phyloP scores from a whole-genome alignment of 2,888 invertebrate species.

The Lepetodrilus schrolli region DNA sequence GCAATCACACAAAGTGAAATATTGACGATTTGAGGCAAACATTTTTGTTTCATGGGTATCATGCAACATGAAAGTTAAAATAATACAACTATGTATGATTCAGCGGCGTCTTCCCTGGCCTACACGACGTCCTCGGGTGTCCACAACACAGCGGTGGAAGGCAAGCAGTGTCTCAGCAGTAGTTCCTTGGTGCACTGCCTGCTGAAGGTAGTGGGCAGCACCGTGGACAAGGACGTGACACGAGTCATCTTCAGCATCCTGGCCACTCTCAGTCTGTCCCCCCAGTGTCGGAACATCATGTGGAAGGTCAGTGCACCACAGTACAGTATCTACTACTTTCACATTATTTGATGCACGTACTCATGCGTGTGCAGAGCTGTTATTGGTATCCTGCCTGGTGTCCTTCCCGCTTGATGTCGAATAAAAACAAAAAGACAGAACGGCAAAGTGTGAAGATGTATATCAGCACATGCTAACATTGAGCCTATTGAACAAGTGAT shows the following conservation, averaged over 20 bases:
- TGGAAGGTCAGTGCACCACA: slow-evolving; percentile 64
- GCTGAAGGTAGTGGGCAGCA: slow-evolving; percentile 56
- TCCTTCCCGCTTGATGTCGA: background rate
- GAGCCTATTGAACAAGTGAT: too few species aligned
- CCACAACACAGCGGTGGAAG: slow-evolving; percentile 3
- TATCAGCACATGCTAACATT: too few species aligned
- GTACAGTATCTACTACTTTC: background rate
- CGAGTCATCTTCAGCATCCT: slow-evolving; percentile 62
- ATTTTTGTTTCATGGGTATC: too few species aligned
- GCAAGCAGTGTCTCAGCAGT: slow-evolving; percentile 46
- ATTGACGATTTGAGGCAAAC: too few species aligned
- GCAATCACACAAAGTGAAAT: too few species aligned
- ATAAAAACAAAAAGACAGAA: too few species aligned
- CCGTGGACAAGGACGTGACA: slow-evolving; percentile 45
- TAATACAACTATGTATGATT: slow-evolving; percentile 33
- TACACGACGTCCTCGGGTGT: slow-evolving; percentile 44
- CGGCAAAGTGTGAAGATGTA: too few species aligned
- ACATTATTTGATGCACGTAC: too few species aligned
- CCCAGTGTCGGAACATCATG: slow-evolving; percentile 70
- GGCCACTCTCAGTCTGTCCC: slow-evolving; percentile 63
- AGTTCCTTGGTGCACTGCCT: slow-evolving; percentile 71
- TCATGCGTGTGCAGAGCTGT: too few species aligned
- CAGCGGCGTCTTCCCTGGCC: slow-evolving; percentile 64
- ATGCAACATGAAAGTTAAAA: too few species aligned
- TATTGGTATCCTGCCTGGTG: background rate